Evolutionary conservation across 1,140 invertebrate species (phyloP).

Genomic region (Monochamus saltuarius): DNA sequence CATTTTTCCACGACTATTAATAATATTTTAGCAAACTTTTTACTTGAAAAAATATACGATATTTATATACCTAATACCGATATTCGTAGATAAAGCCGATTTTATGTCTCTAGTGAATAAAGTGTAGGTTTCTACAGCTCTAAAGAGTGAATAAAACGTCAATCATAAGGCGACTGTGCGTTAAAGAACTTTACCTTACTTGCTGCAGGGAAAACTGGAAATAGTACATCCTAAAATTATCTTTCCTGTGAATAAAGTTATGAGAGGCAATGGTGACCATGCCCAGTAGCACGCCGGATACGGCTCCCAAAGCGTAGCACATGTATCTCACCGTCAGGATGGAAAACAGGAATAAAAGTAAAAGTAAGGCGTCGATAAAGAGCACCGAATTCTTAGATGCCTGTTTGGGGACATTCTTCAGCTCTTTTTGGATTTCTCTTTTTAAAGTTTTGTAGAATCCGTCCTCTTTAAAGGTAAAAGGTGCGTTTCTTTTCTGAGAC

Average conservation of each 20-base stretch:
- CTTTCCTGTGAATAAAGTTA: slow-evolving; percentile 79
- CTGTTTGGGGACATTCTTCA: slow-evolving; percentile 36
- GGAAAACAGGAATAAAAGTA: slow-evolving; percentile 55
- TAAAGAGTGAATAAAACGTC: too few species aligned
- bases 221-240: slow-evolving; percentile 82
- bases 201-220: slow-evolving; percentile 70
- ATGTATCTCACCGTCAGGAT: slow-evolving; percentile 56
- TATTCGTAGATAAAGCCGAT: too few species aligned
- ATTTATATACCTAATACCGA: too few species aligned
- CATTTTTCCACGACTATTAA: too few species aligned
- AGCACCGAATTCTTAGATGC: slow-evolving; percentile 53
- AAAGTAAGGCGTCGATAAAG: slow-evolving; percentile 58
- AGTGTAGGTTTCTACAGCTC: too few species aligned
- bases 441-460: slow-evolving; percentile 71
- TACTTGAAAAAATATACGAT: too few species aligned
- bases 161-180: too few species aligned
- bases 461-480: slow-evolving; percentile 63
- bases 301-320: slow-evolving; percentile 51
- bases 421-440: slow-evolving; percentile 51
- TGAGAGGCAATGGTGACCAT: slow-evolving; percentile 65
- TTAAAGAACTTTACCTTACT: slow-evolving; percentile 53
- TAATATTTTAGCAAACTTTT: too few species aligned
- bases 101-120: too few species aligned
- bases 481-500: slow-evolving; percentile 56
- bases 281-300: slow-evolving; percentile 59